These are phyloP conservation scores for Bolinopsis microptera DNA, from an alignment of 37 sponge, comb jelly and placozoan genomes.

Conservation along the genomic window DNA sequence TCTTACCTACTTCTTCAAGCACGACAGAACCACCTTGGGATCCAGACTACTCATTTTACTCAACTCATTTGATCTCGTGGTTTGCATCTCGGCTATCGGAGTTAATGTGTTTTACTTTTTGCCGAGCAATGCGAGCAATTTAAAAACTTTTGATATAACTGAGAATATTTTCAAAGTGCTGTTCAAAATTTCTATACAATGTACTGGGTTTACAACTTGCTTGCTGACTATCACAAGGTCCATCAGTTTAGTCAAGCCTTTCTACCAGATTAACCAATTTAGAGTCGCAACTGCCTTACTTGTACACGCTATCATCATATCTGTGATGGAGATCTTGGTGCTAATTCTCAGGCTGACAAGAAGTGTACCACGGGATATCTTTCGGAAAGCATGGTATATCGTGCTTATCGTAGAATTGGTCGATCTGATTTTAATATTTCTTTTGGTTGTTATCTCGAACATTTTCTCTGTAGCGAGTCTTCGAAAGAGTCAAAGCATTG, in stretches of 20 bases:
- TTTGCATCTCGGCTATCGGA: neutral
- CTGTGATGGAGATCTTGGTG: neutral
- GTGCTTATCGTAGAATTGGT: neutral
- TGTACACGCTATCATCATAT: neutral
- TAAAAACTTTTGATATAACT: neutral
- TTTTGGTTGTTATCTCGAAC: neutral
- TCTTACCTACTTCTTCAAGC: neutral
- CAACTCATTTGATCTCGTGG: slow-evolving; percentile 7
- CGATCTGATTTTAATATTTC: neutral
- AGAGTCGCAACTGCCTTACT: neutral
- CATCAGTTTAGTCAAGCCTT: neutral
- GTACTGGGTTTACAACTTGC: slow-evolving; percentile 33
- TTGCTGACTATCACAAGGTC: neutral
- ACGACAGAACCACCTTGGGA: neutral
- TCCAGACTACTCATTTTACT: slow-evolving; percentile 22
- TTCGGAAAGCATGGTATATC: neutral
- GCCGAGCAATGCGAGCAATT: neutral
- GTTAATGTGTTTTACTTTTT: neutral
- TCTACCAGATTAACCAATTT: neutral
- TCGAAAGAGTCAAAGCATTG: no score
- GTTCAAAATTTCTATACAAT: neutral
- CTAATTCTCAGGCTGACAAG: neutral
- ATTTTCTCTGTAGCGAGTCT: neutral
- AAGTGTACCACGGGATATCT: neutral
- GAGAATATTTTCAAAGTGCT: neutral